Evolutionary conservation across 2,888 invertebrate species (phyloP), one percentile per base, ranked within the genome.

Genomic region (Drosophila histrio): DNA sequence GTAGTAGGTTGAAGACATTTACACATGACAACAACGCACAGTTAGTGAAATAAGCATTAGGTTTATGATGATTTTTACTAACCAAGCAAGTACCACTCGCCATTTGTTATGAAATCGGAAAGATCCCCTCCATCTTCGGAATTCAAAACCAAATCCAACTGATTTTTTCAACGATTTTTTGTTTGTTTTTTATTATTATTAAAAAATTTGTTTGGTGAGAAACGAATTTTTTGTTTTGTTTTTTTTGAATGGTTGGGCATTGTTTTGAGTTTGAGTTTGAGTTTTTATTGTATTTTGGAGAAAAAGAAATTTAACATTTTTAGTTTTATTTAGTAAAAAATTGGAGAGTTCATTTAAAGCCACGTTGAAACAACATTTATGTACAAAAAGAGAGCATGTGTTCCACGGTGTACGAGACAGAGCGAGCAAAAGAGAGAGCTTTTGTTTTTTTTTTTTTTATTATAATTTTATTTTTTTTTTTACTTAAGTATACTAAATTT

Each of bases 41-140:
- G 64, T 11, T 19, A 44, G 28, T 71, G 77, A 75, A 69, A 80
- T 80, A 83, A 75, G 77, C 80, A 72, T 78, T 73, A 77, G 77
- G 68, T 39, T 79, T 68, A 74, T 75, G 72, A 82, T 84, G 76
- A 80, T 79, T 69, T 85, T 88, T 91, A 91, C 96, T 95, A 93
- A 98, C 99, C 98, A 94, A 99, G 95, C 91, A 99, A 94, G 93
- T 98, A 97, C 99, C 99, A 99, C 94, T 99, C 99, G 90, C 99
- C 99, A 92, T 99, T 99, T 89, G 97, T 96, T 92, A 99, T 98
- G 94, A 99, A 99, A 93, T 97, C 97, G 89, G 97, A 96, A 89
- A 97, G 94, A 93, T 99, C 99, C 82, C 99, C 99, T 84, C 97
- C 98, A 87, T 95, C 95, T 90, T 97, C 96, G 90, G 97, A 97